phyloP scores from a whole-genome alignment of 2,797 vertebrate species.

The Pipistrellus kuhlii region DNA sequence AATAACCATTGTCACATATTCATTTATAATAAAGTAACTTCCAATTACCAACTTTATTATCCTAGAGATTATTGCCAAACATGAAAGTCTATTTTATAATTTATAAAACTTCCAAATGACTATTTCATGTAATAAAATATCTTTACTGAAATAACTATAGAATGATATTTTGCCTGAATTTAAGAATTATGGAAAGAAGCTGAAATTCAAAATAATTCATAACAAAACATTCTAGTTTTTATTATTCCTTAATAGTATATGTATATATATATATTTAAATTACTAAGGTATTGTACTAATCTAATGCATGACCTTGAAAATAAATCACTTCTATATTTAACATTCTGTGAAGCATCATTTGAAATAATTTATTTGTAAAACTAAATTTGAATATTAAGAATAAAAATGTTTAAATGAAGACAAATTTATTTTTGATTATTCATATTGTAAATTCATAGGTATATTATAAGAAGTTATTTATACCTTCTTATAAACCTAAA shows the following conservation, averaged over 20 bases:
- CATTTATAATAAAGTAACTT: constrained; percentile 7
- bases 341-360: background rate
- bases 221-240: background rate
- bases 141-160: background rate
- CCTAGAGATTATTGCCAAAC: background rate
- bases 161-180: constrained; percentile 7
- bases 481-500: background rate
- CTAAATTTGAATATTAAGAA: background rate
- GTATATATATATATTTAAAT: constrained; percentile 42
- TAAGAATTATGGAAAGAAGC: background rate
- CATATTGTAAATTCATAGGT: background rate
- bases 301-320: background rate
- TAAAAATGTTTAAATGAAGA: constrained; percentile 1
- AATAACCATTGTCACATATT: constrained; percentile 37
- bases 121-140: constrained; percentile 47
- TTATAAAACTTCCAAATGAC: constrained; percentile 48
- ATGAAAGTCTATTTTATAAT: background rate
- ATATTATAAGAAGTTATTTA: background rate
- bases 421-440: background rate
- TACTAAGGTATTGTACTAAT: background rate
- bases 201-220: constrained; percentile 45
- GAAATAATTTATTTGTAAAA: background rate
- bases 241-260: background rate
- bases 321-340: background rate
- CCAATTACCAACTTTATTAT: constrained; percentile 24